Evolutionary conservation across 2,113 vertebrate species (phyloP).

Genomic region (Cottus gobio): DNA sequence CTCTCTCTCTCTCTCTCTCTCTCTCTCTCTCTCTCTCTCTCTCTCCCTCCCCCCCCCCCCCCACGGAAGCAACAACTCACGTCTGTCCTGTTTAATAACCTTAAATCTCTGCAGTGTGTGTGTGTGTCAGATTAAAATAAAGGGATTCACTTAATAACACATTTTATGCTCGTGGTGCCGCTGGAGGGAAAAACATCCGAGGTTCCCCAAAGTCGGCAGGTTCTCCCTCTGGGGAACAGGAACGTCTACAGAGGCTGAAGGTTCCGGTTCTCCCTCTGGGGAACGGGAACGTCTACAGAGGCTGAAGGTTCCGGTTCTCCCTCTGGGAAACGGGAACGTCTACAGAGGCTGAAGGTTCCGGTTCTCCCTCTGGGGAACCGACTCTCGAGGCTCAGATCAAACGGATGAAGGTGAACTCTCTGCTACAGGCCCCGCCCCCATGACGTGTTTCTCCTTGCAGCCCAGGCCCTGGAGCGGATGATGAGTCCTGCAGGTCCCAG

Average conservation of each 20-base stretch:
- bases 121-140: background rate
- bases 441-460: slow-evolving; percentile 74
- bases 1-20: no score
- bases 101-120: background rate
- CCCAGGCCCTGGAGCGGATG: slow-evolving; percentile 95
- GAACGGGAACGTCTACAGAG: no score
- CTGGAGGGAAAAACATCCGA: no score
- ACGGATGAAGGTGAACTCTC: background rate
- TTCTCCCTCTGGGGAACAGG: background rate
- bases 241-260: background rate
- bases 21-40: no score
- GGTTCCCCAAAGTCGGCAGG: background rate
- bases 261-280: no score
- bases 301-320: no score
- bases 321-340: no score
- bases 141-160: background rate
- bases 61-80: slow-evolving; percentile 17
- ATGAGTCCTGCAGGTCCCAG: slow-evolving; percentile 92
- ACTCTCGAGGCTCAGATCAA: no score
- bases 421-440: background rate
- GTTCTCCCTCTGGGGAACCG: no score
- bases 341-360: no score
- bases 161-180: no score
- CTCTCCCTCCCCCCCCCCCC: no score
- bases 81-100: slow-evolving; percentile 13